These are phyloP conservation scores for Darevskia mixta DNA, from an alignment of 2,797 vertebrate species.

Conservation along the genomic window DNA sequence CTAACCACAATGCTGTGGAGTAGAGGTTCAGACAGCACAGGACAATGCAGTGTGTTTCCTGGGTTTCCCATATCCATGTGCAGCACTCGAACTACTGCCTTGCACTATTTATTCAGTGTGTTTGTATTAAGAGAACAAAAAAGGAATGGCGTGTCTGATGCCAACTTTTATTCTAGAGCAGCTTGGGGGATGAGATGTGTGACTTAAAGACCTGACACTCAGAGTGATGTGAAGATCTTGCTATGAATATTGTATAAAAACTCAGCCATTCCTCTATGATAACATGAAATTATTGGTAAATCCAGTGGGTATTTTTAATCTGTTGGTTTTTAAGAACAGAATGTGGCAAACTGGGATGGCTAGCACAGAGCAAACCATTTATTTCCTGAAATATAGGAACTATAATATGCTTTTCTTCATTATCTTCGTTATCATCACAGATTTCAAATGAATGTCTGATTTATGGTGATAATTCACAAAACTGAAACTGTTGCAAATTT, in stretches of 20 bases:
- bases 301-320: constrained; percentile 14
- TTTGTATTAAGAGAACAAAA: neutral
- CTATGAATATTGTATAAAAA: neutral
- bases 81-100: neutral
- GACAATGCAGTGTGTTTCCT: neutral
- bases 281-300: accelerated
- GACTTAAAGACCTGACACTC: neutral
- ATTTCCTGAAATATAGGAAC: constrained; percentile 54
- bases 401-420: constrained; percentile 54
- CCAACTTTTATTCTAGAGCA: neutral
- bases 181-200: neutral
- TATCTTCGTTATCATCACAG: constrained; percentile 60
- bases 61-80: neutral
- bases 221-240: neutral
- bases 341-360: constrained; percentile 6
- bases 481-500: constrained; percentile 59
- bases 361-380: constrained; percentile 52
- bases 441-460: constrained; percentile 67
- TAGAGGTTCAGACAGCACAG: neutral
- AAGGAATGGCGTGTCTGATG: neutral
- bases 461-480: constrained; percentile 62
- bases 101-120: neutral
- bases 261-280: neutral
- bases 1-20: neutral
- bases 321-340: constrained; percentile 40